Evolutionary conservation across 37 sponge, comb jelly and placozoan species (phyloP).

Genomic region (Eunapius fragilis): DNA sequence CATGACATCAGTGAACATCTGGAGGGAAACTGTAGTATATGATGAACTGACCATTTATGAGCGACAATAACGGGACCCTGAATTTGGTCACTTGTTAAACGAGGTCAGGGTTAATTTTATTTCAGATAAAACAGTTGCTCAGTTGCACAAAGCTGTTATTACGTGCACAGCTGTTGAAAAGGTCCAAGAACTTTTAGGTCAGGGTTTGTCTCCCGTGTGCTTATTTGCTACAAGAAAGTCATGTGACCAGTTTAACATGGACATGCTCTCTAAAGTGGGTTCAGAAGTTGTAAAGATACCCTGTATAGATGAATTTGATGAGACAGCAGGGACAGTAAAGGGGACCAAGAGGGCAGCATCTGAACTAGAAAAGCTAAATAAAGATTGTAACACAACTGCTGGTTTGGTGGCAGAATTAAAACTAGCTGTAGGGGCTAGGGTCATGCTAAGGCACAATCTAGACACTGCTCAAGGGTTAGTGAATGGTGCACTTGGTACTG

Average conservation of each 20-base stretch:
- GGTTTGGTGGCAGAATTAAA: constrained; percentile 48
- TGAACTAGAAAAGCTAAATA: constrained; percentile 57
- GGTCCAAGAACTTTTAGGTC: constrained; percentile 8
- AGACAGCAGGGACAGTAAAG: constrained; percentile 46
- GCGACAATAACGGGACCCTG: constrained; percentile 40
- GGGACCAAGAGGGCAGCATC: constrained; percentile 48
- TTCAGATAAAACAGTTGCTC: neutral
- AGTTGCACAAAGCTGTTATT: neutral
- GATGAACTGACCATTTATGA: constrained; percentile 71
- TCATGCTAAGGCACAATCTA: constrained; percentile 75
- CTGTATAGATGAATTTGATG: constrained; percentile 64
- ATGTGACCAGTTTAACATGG: constrained; percentile 40
- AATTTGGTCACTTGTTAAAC: constrained; percentile 14
- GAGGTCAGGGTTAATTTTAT: constrained; percentile 18
- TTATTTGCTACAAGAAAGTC: constrained; percentile 41
- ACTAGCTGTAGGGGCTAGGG: constrained; percentile 60
- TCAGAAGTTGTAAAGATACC: neutral
- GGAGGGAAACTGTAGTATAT: constrained; percentile 28
- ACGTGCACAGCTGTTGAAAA: too few species aligned
- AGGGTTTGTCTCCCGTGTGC: too few species aligned
- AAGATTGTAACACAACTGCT: constrained; percentile 64
- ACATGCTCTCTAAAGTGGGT: constrained; percentile 14
- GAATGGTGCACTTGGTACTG: constrained; percentile 64
- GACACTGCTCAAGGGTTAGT: constrained; percentile 49
- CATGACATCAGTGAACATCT: constrained; percentile 32